phyloP scores from a whole-genome alignment of 2,888 invertebrate genomes.

The Fissipunctia ypsillon region DNA sequence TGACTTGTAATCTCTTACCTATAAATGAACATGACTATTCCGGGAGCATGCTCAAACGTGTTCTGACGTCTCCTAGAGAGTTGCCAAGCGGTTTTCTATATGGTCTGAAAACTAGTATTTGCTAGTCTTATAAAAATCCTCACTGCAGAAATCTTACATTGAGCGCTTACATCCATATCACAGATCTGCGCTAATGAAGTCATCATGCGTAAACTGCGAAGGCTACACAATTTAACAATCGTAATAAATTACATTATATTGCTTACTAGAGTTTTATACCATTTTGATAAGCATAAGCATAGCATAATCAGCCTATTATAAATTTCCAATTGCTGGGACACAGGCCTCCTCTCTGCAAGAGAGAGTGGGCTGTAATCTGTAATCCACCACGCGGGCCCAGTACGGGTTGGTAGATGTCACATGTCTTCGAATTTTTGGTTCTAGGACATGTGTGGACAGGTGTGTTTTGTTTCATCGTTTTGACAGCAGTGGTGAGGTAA shows the following conservation, averaged over 20 bases:
- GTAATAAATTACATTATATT: conserved; percentile 1
- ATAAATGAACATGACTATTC: not conserved
- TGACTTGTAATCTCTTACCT: not conserved
- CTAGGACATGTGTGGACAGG: not conserved
- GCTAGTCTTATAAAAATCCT: not conserved
- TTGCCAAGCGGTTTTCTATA: not conserved
- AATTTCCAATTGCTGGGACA: not conserved
- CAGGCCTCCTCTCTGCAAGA: not conserved
- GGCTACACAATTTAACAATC: conserved; percentile 18
- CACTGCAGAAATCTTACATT: not conserved
- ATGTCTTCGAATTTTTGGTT: not conserved
- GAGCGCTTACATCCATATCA: conserved; percentile 7
- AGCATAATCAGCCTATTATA: not conserved
- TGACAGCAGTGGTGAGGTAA: not conserved
- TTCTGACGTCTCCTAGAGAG: not conserved
- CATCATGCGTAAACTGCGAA: conserved; percentile 33
- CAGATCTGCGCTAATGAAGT: conserved; percentile 25
- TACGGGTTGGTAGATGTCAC: not conserved
- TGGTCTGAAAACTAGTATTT: not conserved
- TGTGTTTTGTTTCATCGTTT: not conserved
- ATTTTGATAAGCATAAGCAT: not conserved
- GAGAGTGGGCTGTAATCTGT: not conserved
- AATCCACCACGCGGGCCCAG: too few species aligned
- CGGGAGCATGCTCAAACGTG: not conserved
- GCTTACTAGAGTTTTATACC: not conserved